A percentile compares a stretch with the other conserved stretches of the same genome.
These are phyloP conservation scores for Bucorvus abyssinicus DNA, from an alignment of 2,797 vertebrate species.

Conservation along the genomic window DNA sequence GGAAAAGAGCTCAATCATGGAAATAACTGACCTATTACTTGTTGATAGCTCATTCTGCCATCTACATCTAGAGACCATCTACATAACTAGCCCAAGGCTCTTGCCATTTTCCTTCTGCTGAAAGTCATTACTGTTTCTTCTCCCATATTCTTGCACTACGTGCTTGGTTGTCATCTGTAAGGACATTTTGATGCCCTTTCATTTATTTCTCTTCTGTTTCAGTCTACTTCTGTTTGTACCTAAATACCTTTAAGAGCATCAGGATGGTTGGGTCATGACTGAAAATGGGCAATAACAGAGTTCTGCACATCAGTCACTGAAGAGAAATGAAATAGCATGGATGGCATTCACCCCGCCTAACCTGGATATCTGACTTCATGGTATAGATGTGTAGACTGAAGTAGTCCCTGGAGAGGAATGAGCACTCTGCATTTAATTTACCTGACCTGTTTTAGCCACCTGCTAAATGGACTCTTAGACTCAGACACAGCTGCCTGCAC, in stretches of 20 bases:
- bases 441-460: neutral
- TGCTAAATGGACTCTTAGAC: neutral
- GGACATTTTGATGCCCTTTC: neutral
- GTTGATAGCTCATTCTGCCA: neutral
- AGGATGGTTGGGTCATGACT: neutral
- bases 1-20: neutral
- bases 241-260: neutral
- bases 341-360: neutral
- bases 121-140: neutral
- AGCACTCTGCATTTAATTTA: neutral
- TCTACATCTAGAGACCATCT: neutral
- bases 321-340: neutral
- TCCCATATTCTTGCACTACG: neutral
- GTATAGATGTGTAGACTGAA: neutral
- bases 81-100: neutral
- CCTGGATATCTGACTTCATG: neutral
- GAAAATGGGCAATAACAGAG: neutral
- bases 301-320: neutral
- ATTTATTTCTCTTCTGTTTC: neutral
- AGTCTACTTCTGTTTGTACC: neutral
- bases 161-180: neutral
- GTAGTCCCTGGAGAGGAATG: neutral
- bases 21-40: neutral
- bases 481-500: neutral
- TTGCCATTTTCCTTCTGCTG: neutral